Evolutionary conservation across 2,888 invertebrate genomes (phyloP).

Genomic region (Coelinius sp.): DNA sequence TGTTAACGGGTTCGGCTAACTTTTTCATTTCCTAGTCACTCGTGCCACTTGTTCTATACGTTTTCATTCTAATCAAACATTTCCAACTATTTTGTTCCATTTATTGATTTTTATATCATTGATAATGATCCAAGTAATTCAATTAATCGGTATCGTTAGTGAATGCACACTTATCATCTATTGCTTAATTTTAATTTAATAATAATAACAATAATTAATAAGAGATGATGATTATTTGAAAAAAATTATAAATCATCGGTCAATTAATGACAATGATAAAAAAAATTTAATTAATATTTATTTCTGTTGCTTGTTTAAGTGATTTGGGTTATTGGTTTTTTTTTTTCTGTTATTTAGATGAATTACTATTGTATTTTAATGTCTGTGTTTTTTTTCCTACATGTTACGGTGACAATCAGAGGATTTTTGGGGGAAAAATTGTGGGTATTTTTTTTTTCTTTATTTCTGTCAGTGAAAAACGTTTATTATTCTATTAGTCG

Average conservation of each 20-base stretch:
- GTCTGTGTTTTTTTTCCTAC: slow-evolving; percentile 9
- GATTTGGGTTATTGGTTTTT: slow-evolving; percentile 5
- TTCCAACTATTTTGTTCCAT: slow-evolving; percentile 7
- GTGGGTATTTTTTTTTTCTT: neutral
- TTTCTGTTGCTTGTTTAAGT: slow-evolving; percentile 17
- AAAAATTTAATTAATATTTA: slow-evolving; percentile 26
- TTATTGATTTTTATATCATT: slow-evolving; percentile 21
- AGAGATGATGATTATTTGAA: slow-evolving; percentile 33
- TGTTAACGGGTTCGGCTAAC: neutral
- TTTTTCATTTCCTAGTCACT: slow-evolving; percentile 40
- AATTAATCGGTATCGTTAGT: slow-evolving; percentile 49
- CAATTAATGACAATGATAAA: slow-evolving; percentile 26
- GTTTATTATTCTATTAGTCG: slow-evolving; percentile 28
- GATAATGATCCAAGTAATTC: slow-evolving; percentile 41
- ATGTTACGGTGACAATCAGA: slow-evolving; percentile 8
- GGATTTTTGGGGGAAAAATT: neutral
- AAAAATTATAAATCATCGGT: slow-evolving; percentile 12
- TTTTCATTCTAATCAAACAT: slow-evolving; percentile 11
- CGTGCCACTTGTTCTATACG: slow-evolving; percentile 33
- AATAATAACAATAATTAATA: slow-evolving; percentile 41
- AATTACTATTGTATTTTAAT: slow-evolving; percentile 23
- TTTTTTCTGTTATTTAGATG: slow-evolving; percentile 3
- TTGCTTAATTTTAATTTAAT: slow-evolving; percentile 44
- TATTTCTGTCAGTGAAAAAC: neutral
- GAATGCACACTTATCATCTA: slow-evolving; percentile 45